These are phyloP conservation scores for Porites evermanni DNA, from an alignment of 92 coral and sea anemone species.

Conservation along the genomic window DNA sequence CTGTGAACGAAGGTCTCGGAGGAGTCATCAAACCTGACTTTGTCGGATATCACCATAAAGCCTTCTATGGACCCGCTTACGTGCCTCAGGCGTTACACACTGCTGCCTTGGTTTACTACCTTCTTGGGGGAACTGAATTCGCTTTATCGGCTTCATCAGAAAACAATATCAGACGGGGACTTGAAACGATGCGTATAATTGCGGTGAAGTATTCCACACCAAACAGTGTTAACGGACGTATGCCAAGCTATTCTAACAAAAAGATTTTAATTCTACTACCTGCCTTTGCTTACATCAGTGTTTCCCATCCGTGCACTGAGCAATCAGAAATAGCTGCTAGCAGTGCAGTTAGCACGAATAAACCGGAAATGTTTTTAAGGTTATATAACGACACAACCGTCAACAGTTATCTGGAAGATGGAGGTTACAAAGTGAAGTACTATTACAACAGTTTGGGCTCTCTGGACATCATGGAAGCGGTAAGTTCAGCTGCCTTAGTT, in stretches of 20 bases:
- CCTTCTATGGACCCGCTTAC: constrained; percentile 64
- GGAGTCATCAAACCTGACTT: constrained; percentile 86
- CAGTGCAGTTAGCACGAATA: not conserved
- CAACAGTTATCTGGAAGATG: not conserved
- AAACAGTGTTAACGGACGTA: constrained; percentile 67
- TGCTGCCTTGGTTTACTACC: constrained; percentile 63
- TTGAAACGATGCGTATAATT: constrained; percentile 58
- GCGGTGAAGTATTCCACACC: constrained; percentile 82
- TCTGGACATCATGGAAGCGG: constrained; percentile 46
- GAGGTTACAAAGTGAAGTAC: not conserved
- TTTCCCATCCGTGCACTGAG: constrained; percentile 12
- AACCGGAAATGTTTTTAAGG: constrained; percentile 56
- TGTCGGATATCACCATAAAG: constrained; percentile 70
- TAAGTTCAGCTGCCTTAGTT: not conserved
- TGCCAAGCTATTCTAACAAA: constrained; percentile 33
- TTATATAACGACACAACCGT: constrained; percentile 27
- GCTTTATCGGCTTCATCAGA: constrained; percentile 25
- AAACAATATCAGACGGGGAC: constrained; percentile 61
- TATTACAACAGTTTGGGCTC: constrained; percentile 68
- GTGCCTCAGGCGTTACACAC: constrained; percentile 69
- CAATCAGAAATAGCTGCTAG: too few species aligned
- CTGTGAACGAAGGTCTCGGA: constrained; percentile 72
- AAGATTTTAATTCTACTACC: constrained; percentile 42
- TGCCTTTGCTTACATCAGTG: constrained; percentile 72
- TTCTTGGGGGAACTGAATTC: constrained; percentile 67